Evolutionary conservation across 2,113 vertebrate genomes (phyloP).

Genomic region (Mus pahari): DNA sequence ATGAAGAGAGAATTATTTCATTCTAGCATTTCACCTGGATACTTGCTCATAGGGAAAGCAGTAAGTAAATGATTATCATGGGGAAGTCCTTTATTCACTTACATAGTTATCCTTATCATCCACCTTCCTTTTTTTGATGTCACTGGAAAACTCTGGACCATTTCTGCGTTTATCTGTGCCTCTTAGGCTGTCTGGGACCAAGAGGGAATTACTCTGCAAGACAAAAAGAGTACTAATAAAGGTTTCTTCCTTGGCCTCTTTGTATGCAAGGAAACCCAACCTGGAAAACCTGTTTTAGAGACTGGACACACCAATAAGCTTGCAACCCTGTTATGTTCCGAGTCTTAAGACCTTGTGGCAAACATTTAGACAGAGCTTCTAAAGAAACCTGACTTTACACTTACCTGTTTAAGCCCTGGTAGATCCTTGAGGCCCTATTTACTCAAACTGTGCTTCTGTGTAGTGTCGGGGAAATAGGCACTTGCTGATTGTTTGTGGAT

Average conservation of each 20-base stretch:
- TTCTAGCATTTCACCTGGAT: conserved; percentile 12
- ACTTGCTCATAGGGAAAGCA: conserved; percentile 61
- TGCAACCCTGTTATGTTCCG: conserved; percentile 72
- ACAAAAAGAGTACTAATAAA: conserved; percentile 81
- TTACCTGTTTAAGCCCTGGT: not conserved
- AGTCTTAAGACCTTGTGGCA: conserved; percentile 66
- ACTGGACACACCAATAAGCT: conserved; percentile 56
- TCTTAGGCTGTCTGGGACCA: conserved; percentile 89
- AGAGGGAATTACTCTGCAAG: conserved; percentile 91
- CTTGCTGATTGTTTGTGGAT: conserved; percentile 48
- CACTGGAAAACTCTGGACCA: conserved; percentile 91
- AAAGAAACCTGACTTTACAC: conserved; percentile 48
- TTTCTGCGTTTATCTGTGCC: conserved; percentile 91
- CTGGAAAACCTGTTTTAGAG: conserved; percentile 53
- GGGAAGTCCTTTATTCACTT: conserved; percentile 83
- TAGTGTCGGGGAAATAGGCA: conserved; percentile 17
- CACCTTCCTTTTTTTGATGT: conserved; percentile 92
- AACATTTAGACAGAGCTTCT: conserved; percentile 60
- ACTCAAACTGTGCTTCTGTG: conserved; percentile 66
- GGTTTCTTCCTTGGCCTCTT: conserved; percentile 65
- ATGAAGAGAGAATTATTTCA: not conserved
- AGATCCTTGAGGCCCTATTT: conserved; percentile 56
- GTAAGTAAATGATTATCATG: conserved; percentile 73
- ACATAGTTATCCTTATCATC: conserved; percentile 94
- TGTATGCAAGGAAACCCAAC: conserved; percentile 69